phyloP scores from a whole-genome alignment of 1,140 invertebrate genomes.

The Diorhabda sublineata region DNA sequence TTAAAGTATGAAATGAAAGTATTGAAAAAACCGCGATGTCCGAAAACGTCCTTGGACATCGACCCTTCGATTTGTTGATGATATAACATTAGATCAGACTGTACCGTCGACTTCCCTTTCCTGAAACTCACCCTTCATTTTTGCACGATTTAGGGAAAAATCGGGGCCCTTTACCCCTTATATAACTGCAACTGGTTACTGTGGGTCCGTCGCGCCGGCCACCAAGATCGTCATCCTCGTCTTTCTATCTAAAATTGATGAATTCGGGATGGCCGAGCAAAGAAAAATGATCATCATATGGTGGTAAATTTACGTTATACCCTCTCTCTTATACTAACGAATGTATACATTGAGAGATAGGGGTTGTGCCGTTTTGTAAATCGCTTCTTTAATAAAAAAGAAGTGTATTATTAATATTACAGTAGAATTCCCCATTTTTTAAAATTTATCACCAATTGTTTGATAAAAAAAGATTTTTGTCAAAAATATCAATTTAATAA shows the following conservation, averaged over 20 bases:
- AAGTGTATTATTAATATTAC: too few species aligned
- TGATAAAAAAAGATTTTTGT: too few species aligned
- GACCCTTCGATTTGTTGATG: conserved; percentile 8
- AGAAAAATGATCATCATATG: conserved; percentile 5
- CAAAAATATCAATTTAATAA: too few species aligned
- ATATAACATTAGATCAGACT: conserved; percentile 20
- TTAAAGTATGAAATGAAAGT: too few species aligned
- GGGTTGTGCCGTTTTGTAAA: too few species aligned
- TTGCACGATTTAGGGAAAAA: conserved; percentile 20
- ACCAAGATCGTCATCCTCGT: conserved; percentile 6
- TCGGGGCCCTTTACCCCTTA: conserved; percentile 18
- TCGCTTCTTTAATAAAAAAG: too few species aligned
- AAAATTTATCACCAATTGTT: too few species aligned
- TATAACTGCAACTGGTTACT: conserved; percentile 14
- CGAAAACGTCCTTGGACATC: background rate
- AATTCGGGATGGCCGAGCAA: conserved; percentile 6
- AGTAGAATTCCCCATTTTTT: too few species aligned
- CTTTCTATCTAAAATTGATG: conserved; percentile 14
- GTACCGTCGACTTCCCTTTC: conserved; percentile 13
- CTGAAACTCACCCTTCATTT: conserved; percentile 17
- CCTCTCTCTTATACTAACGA: background rate
- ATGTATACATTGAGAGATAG: background rate
- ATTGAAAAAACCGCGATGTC: background rate
- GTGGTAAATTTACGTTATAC: background rate
- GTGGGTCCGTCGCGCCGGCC: conserved; percentile 1